Base-by-base conservation (phyloP, 2,888 invertebrate species). In the Pristionchus entomophagus region DNA sequence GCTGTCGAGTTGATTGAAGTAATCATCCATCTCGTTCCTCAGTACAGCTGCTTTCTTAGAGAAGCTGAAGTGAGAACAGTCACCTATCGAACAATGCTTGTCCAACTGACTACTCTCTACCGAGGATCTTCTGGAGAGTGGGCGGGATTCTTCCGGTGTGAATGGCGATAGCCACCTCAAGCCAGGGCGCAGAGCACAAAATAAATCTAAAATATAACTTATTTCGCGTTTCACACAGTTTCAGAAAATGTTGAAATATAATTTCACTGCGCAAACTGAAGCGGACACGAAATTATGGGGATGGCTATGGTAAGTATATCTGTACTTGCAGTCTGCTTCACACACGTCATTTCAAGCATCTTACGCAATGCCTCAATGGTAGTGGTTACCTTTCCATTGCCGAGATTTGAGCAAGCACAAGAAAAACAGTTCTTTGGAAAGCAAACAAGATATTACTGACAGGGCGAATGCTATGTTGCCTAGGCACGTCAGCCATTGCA, bases 401-500 rank as follows among this genome's bases (percentile, higher is more conserved):
- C n/a, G n/a, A n/a, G n/a, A n/a, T n/a, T n/a, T n/a, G n/a, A n/a
- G n/a, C n/a, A n/a, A n/a, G n/a, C n/a, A n/a, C 22, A 1, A 22
- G 53, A 26, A 26, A 10, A 8, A 8, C 19, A n/a, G 19, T 22
- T n/a, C 29, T 59, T 26, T 14, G 6, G 29, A 59, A 29, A 8
- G 4, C 2, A 0, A 29, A 59, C 26, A 6, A 49, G 49, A 49
- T n/a, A n/a, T n/a, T 49, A 73, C 73, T 73, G 2, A 73, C 73
- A 73, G 41, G n/a, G 73, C 73, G 41, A 41, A 73, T n/a, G 41
- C 73, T 0, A 73, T 12, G 41, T 73, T 73, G 73, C 73, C n/a
- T 4, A 17, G 22, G 41, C 73, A 73, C 8, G 73, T 73, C 6
- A 73, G 10, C 73, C 73, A 73, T 73, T 73, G 73, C 0, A 73